phyloP scores from a whole-genome alignment of 37 sponge, comb jelly and placozoan species.

The Corticium candelabrum region DNA sequence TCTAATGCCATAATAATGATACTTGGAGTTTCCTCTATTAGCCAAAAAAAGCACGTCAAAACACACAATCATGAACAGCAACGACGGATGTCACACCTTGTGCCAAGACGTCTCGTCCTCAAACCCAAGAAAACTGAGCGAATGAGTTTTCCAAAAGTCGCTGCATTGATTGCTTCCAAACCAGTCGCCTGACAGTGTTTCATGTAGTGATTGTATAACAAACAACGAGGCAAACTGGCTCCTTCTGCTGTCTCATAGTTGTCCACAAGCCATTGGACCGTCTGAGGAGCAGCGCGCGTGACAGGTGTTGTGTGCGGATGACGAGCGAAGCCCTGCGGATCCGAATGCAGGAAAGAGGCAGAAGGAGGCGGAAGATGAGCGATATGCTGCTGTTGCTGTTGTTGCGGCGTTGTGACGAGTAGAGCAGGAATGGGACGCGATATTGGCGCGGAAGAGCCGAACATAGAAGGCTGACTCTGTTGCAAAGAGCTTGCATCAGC shows the following conservation, averaged over 20 bases:
- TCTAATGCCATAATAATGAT: constrained; percentile 98
- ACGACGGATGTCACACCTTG: constrained; percentile 38
- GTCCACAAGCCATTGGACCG: constrained; percentile 89
- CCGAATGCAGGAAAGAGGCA: no score
- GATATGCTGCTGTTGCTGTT: no score
- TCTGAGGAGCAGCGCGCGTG: constrained; percentile 1
- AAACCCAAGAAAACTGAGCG: constrained; percentile 93
- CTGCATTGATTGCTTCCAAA: constrained; percentile 96
- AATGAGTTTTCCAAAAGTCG: constrained; percentile 95
- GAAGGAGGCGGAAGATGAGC: no score
- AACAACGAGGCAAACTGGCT: constrained; percentile 80
- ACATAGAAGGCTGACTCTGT: no score
- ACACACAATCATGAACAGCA: neutral
- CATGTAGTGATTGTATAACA: constrained; percentile 90
- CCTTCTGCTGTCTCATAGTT: constrained; percentile 97
- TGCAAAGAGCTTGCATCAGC: no score
- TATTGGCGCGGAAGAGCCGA: no score
- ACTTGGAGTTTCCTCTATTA: constrained; percentile 92
- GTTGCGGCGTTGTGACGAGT: neutral
- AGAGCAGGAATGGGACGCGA: neutral
- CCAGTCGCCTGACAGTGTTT: constrained; percentile 82
- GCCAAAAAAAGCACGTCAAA: neutral
- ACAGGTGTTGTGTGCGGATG: neutral
- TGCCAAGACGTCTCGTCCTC: constrained; percentile 89
- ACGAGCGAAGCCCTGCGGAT: neutral